Conservation (phyloP, 92 coral and sea anemone genomes). For the Umimayanthus kanabou region DNA sequence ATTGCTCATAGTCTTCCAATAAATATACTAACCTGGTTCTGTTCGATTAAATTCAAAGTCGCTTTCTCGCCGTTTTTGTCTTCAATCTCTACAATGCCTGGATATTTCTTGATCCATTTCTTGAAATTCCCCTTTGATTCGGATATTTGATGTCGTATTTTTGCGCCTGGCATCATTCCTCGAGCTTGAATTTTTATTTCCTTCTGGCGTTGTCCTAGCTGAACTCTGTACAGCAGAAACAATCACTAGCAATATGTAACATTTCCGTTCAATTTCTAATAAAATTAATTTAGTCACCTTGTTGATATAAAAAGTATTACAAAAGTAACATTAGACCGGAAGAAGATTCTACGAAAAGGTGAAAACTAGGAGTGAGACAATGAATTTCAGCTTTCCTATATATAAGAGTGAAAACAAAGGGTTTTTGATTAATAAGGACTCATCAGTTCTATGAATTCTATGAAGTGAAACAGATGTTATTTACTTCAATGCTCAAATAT, state of each 20-base stretch:
- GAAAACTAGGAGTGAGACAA: too few relatives aligned
- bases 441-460: too few relatives aligned
- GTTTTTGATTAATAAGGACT: too few relatives aligned
- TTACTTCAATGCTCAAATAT: not conserved
- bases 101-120: constrained; percentile 7
- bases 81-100: constrained; percentile 1
- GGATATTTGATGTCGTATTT: not conserved
- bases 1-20: too few relatives aligned
- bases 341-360: not conserved
- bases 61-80: not conserved
- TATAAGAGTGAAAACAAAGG: too few relatives aligned
- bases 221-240: not conserved
- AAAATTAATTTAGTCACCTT: too few relatives aligned
- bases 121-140: not conserved
- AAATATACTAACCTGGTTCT: not conserved
- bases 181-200: not conserved
- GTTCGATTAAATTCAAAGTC: not conserved
- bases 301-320: too few relatives aligned
- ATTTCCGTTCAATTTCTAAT: not conserved
- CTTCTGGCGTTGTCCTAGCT: not conserved
- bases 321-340: too few relatives aligned
- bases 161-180: not conserved
- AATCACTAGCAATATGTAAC: not conserved
- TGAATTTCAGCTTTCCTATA: too few relatives aligned
- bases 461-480: too few relatives aligned